Base-by-base conservation (phyloP, 2,888 invertebrate species). In the Hecatera dysodea region DNA sequence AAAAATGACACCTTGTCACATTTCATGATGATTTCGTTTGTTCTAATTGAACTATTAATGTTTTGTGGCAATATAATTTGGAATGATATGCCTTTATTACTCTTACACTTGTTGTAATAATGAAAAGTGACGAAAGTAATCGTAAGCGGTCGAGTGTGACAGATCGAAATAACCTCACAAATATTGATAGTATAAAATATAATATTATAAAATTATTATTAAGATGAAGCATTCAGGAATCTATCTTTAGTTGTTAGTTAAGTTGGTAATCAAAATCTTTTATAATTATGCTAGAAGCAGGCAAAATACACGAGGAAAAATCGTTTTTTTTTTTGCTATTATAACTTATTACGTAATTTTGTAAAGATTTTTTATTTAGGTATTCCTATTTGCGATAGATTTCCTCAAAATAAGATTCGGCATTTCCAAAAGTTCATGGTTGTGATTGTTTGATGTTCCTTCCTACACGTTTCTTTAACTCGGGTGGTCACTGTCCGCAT, bases 1-100 rank as follows among this genome's bases (percentile, higher is more conserved):
- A 42, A 69, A 72, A 52, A 52, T 52, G 15, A 36, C 17, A 22
- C 2, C 24, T 59, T 59, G 48, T 57, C 57, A 60, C 50, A 56
- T 56, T 4, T 15, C 33, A 27, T 27, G 36, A 8, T 44, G 24
- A 71, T 62, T 53, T 53, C 11, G 22, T 52, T 62, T 36, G 72
- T 61, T 44, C 22, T 36, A 27, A 36, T 44, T 42, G 27, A 44
- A 57, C 17, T 36, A 36, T 36, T 17, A 57, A 39, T 29, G 7
- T 0, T 48, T 17, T 52, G 15, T 17, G 27, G 24, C 52, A 29
- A 4, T 15, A 22, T 2, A 22, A 39, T 17, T 57, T 2, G 17
- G 24, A 22, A 22, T 36, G 15, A 4, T 8, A 36, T 56, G 17
- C 17, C 22, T 39, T 17, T n/a, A 5, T 22, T 15, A 22, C 8